phyloP scores from a whole-genome alignment of 2,888 invertebrate genomes.

The Flexamia atlantica region DNA sequence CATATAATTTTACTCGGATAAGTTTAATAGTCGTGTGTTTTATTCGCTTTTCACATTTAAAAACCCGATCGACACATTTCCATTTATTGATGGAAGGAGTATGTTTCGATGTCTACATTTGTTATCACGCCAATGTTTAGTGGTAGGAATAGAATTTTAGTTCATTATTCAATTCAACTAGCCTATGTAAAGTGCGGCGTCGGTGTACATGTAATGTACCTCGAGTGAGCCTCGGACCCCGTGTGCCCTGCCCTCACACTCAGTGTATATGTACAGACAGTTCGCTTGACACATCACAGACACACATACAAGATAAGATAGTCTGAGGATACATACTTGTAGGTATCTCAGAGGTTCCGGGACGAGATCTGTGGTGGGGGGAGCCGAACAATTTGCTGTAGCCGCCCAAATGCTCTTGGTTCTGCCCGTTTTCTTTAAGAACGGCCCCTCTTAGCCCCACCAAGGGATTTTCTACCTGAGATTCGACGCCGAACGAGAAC shows the following conservation, averaged over 20 bases:
- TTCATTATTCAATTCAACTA: too few relatives aligned
- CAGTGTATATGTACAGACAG: slow-evolving; percentile 37
- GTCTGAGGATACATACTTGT: slow-evolving; percentile 63
- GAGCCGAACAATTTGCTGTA: slow-evolving; percentile 63
- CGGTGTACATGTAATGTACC: background rate
- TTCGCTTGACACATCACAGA: slow-evolving; percentile 56
- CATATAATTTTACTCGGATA: too few relatives aligned
- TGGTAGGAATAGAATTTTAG: too few relatives aligned
- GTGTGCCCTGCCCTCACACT: slow-evolving; percentile 17
- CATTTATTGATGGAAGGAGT: too few relatives aligned
- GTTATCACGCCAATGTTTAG: too few relatives aligned
- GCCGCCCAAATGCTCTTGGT: slow-evolving; percentile 63
- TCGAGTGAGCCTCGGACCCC: background rate
- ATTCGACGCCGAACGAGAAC: slow-evolving; percentile 61
- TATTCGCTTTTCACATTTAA: too few relatives aligned
- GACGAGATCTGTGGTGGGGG: slow-evolving; percentile 24
- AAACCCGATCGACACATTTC: too few relatives aligned
- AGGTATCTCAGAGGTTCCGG: slow-evolving; percentile 59
- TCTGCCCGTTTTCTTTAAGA: slow-evolving; percentile 55
- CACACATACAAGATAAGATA: slow-evolving; percentile 59
- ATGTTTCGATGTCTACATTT: too few relatives aligned
- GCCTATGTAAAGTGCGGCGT: too few relatives aligned
- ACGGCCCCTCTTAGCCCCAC: slow-evolving; percentile 61
- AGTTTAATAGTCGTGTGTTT: too few relatives aligned
- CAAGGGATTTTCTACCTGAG: slow-evolving; percentile 64